These are phyloP conservation scores for Lampris incognitus DNA, from an alignment of 2,113 vertebrate species.

Conservation along the genomic window DNA sequence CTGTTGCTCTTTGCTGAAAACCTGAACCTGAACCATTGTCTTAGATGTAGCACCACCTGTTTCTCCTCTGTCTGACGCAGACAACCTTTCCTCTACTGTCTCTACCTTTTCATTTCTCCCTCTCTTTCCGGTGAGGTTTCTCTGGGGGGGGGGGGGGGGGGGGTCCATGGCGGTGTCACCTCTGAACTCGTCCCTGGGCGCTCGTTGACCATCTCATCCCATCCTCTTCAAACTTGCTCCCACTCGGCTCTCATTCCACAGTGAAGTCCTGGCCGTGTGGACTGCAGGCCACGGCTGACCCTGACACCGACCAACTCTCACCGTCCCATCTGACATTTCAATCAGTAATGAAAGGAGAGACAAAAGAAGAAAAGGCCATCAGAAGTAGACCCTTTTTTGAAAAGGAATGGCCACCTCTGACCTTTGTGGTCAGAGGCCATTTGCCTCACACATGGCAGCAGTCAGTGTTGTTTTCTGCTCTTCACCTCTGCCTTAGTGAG, in stretches of 20 bases:
- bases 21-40: too few relatives aligned
- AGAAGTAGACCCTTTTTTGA: slow-evolving; percentile 47
- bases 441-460: background rate
- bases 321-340: slow-evolving; percentile 73
- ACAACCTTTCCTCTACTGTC: too few relatives aligned
- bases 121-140: too few relatives aligned
- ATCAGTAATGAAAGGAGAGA: slow-evolving; percentile 43
- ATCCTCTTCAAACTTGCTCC: slow-evolving; percentile 6
- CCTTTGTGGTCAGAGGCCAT: background rate
- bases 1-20: too few relatives aligned
- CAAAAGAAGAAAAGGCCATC: slow-evolving; percentile 34
- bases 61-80: too few relatives aligned
- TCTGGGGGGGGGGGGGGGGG: too few relatives aligned
- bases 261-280: slow-evolving; percentile 35
- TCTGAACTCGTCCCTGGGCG: slow-evolving; percentile 14
- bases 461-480: background rate
- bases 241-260: slow-evolving; percentile 39
- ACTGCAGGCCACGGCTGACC: slow-evolving; percentile 64
- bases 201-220: slow-evolving; percentile 24
- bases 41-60: too few relatives aligned
- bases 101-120: too few relatives aligned
- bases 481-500: slow-evolving; percentile 5
- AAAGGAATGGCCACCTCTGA: slow-evolving; percentile 38
- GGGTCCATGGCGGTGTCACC: background rate
- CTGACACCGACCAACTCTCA: slow-evolving; percentile 68